These are phyloP conservation scores for Elegia similella DNA, from an alignment of 2,888 invertebrate species.

Conservation along the genomic window DNA sequence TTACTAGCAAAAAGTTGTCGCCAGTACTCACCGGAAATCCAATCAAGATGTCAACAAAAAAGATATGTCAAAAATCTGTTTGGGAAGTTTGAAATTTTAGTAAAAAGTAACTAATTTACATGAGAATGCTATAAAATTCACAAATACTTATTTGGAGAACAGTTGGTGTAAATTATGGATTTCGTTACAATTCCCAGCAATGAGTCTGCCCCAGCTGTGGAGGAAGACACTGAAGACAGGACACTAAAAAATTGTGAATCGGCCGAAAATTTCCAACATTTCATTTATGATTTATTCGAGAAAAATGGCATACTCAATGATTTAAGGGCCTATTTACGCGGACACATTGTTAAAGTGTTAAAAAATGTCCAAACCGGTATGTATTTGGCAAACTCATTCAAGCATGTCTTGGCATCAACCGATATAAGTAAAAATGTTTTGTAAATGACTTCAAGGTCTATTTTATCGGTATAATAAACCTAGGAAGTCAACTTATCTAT, in stretches of 20 bases:
- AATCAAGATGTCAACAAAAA: slow-evolving; percentile 37
- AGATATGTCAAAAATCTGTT: slow-evolving; percentile 49
- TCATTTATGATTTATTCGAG: slow-evolving; percentile 81
- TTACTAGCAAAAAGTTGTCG: not conserved
- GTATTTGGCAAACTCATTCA: slow-evolving; percentile 20
- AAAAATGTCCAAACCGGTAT: slow-evolving; percentile 70
- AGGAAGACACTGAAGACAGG: slow-evolving; percentile 35
- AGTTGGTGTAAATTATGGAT: slow-evolving; percentile 3
- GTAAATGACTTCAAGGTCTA: too few species aligned
- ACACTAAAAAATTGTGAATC: slow-evolving; percentile 41
- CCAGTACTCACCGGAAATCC: not conserved
- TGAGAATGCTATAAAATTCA: not conserved
- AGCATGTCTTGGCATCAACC: not conserved
- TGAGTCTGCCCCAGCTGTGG: slow-evolving; percentile 5
- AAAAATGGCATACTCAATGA: slow-evolving; percentile 82
- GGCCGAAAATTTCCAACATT: slow-evolving; percentile 79
- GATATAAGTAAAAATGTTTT: too few species aligned
- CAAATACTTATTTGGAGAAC: not conserved
- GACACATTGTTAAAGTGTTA: slow-evolving; percentile 80
- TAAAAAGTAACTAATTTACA: slow-evolving; percentile 26
- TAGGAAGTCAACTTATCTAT: too few species aligned
- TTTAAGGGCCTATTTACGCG: slow-evolving; percentile 80
- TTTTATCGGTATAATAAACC: too few species aligned
- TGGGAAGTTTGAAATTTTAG: slow-evolving; percentile 68
- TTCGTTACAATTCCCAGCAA: slow-evolving; percentile 11